Percentiles rank a stretch among this genome's conserved stretches.
These are phyloP conservation scores for Scrobipalpa atriplicella DNA, from an alignment of 2,888 invertebrate genomes.

Conservation along the genomic window DNA sequence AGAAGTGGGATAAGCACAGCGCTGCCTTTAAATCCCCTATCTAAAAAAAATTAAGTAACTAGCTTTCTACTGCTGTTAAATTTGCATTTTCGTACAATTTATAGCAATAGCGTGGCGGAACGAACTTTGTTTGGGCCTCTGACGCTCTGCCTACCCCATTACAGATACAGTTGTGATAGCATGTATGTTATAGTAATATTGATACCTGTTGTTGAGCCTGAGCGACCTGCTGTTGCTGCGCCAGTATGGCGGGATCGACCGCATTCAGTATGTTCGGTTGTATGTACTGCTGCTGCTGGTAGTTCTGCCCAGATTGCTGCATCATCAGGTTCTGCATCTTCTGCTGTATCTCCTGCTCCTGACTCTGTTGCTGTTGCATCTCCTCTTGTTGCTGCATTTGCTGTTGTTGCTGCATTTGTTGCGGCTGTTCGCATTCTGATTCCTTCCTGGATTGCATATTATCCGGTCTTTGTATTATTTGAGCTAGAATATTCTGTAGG, in stretches of 20 bases:
- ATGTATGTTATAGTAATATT: no score
- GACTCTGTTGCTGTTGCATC: slow-evolving; percentile 51
- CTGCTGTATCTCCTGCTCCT: slow-evolving; percentile 59
- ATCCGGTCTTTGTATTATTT: slow-evolving; percentile 76
- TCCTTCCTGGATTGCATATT: slow-evolving; percentile 68
- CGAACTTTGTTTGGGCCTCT: no score
- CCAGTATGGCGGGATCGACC: slow-evolving; percentile 65
- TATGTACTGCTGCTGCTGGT: slow-evolving; percentile 63
- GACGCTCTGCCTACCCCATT: no score
- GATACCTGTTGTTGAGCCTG: slow-evolving; percentile 70
- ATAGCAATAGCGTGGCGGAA: no score
- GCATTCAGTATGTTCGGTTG: slow-evolving; percentile 60
- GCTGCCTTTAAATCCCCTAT: no score
- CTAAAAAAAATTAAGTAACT: no score
- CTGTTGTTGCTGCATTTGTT: slow-evolving; percentile 47
- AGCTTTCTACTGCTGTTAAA: no score
- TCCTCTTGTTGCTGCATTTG: slow-evolving; percentile 52
- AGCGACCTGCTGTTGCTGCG: slow-evolving; percentile 73
- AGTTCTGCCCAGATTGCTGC: slow-evolving; percentile 61
- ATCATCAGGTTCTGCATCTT: slow-evolving; percentile 66
- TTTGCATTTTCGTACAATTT: no score
- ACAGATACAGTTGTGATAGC: no score
- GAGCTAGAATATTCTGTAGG: slow-evolving; percentile 71
- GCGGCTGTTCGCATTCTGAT: slow-evolving; percentile 66
- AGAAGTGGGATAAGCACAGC: no score